phyloP scores from a whole-genome alignment of 2,113 vertebrate genomes.

The Hippocampus mohnikei region DNA sequence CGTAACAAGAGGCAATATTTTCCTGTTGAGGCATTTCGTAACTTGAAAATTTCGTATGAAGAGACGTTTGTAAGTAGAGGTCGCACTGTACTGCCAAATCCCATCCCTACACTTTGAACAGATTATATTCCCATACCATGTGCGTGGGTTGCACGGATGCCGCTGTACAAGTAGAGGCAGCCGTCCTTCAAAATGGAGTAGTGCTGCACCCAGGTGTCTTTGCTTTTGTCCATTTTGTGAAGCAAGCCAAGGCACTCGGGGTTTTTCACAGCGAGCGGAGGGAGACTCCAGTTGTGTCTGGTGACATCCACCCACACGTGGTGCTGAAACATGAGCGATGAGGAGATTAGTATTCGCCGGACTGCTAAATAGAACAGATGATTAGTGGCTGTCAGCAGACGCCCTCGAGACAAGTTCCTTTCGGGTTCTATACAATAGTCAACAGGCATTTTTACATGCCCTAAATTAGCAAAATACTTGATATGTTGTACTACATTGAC shows the following conservation, averaged over 20 bases:
- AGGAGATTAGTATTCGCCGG: neutral
- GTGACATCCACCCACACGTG: conserved; percentile 91
- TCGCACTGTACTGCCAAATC: neutral
- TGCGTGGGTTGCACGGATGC: conserved; percentile 81
- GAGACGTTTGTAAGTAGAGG: too few relatives aligned
- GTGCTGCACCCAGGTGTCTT: conserved; percentile 78
- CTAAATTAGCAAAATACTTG: too few relatives aligned
- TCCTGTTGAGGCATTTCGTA: too few relatives aligned
- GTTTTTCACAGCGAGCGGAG: conserved; percentile 85
- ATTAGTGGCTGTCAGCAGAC: neutral
- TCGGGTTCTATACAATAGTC: too few relatives aligned
- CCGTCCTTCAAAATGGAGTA: conserved; percentile 88
- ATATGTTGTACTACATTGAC: too few relatives aligned
- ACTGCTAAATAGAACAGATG: neutral
- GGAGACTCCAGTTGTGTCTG: conserved; percentile 82
- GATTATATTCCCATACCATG: conserved; percentile 67
- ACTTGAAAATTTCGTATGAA: too few relatives aligned
- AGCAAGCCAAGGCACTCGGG: conserved; percentile 87
- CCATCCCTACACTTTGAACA: neutral
- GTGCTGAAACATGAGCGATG: conserved; percentile 66
- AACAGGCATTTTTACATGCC: too few relatives aligned
- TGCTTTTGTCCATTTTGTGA: conserved; percentile 78
- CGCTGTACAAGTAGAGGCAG: conserved; percentile 84
- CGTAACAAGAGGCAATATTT: too few relatives aligned
- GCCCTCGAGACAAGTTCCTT: too few relatives aligned